Base-by-base conservation (phyloP, 2,888 invertebrate species). In the Caenorhabditis drosophilae region DNA sequence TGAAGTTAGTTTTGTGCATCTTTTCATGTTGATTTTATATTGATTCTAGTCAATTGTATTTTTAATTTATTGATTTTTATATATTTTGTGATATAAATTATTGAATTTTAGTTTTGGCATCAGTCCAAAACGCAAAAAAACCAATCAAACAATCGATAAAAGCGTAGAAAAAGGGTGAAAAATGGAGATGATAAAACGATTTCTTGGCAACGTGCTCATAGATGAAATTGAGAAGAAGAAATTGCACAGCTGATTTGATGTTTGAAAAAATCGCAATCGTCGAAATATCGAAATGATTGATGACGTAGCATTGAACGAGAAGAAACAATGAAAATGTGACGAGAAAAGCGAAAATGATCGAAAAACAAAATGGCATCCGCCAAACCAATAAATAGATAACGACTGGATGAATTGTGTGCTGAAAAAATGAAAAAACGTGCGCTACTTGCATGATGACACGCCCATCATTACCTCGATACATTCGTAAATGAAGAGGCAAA, bases 361-460 rank as follows among this genome's bases (percentile, higher is more conserved):
- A 38, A 27, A 23, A 49, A 42, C 56, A 67, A 40, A 50, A 47
- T 31, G 57, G 59, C 18, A 60, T 38, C 35, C 50, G 60, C 62
- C 55, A 68, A 18, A 61, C 27, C 22, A 44, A 34, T 18, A 66
- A 18, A 40, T 66, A 68, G 2, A 58, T 36, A 15, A 41, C 35
- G 4, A 63, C 49, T n/a, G 46, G 42, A 22, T 59, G 68, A 15
- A 68, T 60, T 12, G 59, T 60, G 26, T 60, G 60, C 63, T 68
- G 52, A 40, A 64, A 60, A 49, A 12, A 15, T 16, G 9, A 15
- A 23, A 16, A 16, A 35, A 20, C 7, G n/a, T n/a, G n/a, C n/a
- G n/a, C n/a, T n/a, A n/a, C n/a, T n/a, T n/a, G n/a, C n/a, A n/a
- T n/a, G n/a, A n/a, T n/a, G n/a, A n/a, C n/a, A n/a, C n/a, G n/a